Evolutionary conservation across 2,113 vertebrate genomes (phyloP).

Genomic region (Corythaeola cristata): DNA sequence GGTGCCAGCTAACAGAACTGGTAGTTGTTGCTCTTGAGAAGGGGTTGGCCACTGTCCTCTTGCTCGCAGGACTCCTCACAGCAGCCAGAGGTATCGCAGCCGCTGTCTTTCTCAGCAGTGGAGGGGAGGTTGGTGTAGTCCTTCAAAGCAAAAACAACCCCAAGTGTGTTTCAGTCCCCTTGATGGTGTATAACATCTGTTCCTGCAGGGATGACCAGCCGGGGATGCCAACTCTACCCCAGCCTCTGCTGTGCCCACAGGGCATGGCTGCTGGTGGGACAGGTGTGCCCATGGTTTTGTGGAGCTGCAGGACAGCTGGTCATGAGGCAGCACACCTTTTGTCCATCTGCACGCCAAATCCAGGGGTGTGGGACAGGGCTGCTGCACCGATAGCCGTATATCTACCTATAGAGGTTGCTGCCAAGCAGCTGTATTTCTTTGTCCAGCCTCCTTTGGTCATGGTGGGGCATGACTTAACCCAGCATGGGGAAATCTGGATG

Average conservation of each 20-base stretch:
- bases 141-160: conserved; percentile 20
- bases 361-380: background rate
- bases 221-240: background rate
- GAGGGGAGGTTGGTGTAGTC: conserved; percentile 73
- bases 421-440: background rate
- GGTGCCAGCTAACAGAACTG: conserved; percentile 85
- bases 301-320: background rate
- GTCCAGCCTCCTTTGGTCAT: background rate
- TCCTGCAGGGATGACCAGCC: fast-evolving
- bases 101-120: conserved; percentile 67
- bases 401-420: background rate
- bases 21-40: conserved; percentile 93
- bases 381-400: background rate
- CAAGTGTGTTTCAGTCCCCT: background rate
- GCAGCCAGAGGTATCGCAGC: conserved; percentile 77
- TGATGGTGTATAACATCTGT: too few species aligned
- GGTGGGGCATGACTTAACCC: background rate
- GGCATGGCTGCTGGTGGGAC: background rate
- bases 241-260: background rate
- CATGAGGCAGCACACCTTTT: background rate
- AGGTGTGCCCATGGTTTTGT: fast-evolving
- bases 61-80: conserved; percentile 84
- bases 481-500: background rate
- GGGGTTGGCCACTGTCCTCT: conserved; percentile 79
- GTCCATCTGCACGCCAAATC: background rate